phyloP scores from a whole-genome alignment of 2,113 vertebrate species.

The Barbus barbus region DNA sequence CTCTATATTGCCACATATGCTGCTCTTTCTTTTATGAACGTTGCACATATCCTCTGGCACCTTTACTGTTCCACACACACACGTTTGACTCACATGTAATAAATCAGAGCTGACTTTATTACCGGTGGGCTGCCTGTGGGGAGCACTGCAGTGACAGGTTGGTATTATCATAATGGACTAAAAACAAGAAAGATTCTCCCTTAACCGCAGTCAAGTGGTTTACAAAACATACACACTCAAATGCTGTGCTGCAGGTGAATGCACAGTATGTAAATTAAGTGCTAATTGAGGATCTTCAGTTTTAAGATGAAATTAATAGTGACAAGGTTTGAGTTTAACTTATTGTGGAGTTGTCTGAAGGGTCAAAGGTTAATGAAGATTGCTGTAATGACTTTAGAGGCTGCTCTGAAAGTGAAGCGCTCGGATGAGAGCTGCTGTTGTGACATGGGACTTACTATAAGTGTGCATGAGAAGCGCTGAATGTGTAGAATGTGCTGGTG shows the following conservation, averaged over 20 bases:
- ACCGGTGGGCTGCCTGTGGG: slow-evolving; percentile 27
- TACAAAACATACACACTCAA: slow-evolving; percentile 11
- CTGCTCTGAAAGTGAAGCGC: background rate
- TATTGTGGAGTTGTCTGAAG: background rate
- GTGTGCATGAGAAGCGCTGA: background rate
- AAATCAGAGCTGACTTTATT: slow-evolving; percentile 21
- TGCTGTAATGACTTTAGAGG: background rate
- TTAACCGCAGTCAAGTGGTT: background rate
- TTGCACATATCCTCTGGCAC: background rate
- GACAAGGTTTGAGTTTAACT: background rate
- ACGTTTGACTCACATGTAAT: slow-evolving; percentile 5
- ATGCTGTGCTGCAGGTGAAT: background rate
- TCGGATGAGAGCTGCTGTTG: slow-evolving; percentile 5
- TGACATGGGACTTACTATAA: background rate
- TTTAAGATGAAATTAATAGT: background rate
- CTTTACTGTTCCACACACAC: slow-evolving; percentile 14
- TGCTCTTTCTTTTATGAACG: background rate
- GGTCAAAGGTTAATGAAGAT: slow-evolving; percentile 25
- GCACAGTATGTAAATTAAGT: background rate
- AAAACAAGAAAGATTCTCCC: background rate
- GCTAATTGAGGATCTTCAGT: background rate
- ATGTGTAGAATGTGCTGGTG: background rate
- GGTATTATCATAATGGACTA: slow-evolving; percentile 36
- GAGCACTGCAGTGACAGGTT: slow-evolving; percentile 10
- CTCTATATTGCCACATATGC: background rate